Evolutionary conservation across 2,797 vertebrate genomes (phyloP).

Genomic region (Cephalopachus bancanus): DNA sequence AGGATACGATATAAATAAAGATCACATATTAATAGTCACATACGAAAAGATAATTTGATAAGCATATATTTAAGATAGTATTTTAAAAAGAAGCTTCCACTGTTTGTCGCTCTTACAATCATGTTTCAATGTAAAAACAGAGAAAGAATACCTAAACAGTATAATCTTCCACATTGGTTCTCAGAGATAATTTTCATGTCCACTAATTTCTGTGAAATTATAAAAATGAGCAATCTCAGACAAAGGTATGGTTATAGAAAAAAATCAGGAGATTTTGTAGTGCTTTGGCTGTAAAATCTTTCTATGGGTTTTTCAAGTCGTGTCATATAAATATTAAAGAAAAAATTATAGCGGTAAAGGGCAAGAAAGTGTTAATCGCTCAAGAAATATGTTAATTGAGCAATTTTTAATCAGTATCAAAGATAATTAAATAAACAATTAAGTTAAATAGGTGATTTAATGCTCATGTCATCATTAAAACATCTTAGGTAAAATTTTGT

Average conservation of each 20-base stretch:
- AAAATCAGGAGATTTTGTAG: neutral
- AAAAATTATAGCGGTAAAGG: neutral
- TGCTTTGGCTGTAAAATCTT: neutral
- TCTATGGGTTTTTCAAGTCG: neutral
- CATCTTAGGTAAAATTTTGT: neutral
- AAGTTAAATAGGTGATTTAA: neutral
- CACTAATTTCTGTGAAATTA: neutral
- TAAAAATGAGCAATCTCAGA: neutral
- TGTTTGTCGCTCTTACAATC: neutral
- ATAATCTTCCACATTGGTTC: neutral
- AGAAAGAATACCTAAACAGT: neutral
- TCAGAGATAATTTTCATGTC: neutral
- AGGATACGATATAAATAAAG: neutral
- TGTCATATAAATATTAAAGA: neutral
- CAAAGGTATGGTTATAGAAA: neutral
- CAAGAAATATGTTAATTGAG: neutral
- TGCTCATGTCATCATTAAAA: neutral
- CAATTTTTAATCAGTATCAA: neutral
- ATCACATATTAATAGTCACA: neutral
- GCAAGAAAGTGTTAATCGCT: neutral
- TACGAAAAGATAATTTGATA: neutral
- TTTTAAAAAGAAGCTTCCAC: neutral
- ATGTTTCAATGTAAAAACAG: neutral
- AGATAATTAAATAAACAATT: neutral
- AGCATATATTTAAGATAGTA: neutral